A percentile compares a stretch with the other conserved stretches of the same genome.
phyloP scores from a whole-genome alignment of 2,797 vertebrate species.

The Nasua narica region DNA sequence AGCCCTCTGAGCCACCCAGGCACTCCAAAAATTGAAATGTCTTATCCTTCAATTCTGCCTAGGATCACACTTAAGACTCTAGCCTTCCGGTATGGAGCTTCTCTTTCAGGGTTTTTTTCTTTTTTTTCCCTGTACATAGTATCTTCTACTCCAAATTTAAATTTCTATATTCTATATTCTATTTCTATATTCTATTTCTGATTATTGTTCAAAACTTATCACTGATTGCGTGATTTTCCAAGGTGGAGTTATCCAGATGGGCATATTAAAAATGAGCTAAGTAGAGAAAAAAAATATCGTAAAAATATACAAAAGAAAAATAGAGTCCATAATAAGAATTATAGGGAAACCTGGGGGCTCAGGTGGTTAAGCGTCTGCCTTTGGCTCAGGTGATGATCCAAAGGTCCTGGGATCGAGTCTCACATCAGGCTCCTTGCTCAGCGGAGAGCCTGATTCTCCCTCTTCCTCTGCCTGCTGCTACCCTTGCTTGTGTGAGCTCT shows the following conservation, averaged over 20 bases:
- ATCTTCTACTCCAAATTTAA: conserved; percentile 31
- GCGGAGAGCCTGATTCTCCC: not conserved
- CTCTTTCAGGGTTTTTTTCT: not conserved
- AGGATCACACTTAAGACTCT: not conserved
- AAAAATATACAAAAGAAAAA: conserved; percentile 16
- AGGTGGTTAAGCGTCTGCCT: not conserved
- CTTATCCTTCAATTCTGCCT: not conserved
- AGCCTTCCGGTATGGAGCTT: not conserved
- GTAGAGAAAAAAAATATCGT: not conserved
- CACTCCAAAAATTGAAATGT: not conserved
- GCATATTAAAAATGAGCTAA: not conserved
- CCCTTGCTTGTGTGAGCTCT: no score
- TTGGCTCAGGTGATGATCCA: not conserved
- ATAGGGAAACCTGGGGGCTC: not conserved
- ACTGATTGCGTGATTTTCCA: conserved; percentile 13
- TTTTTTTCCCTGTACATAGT: not conserved
- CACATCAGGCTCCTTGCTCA: not conserved
- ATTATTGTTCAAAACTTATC: conserved; percentile 19
- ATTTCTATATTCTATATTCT: no score
- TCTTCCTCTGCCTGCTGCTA: not conserved
- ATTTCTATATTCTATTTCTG: no score
- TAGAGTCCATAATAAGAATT: not conserved
- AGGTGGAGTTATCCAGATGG: not conserved
- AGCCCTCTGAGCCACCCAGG: no score
- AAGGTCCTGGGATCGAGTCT: not conserved